Evolutionary conservation across 2,888 invertebrate genomes (phyloP), one percentile per base, ranked within the genome.

Genomic region (Mycalesis mineus): DNA sequence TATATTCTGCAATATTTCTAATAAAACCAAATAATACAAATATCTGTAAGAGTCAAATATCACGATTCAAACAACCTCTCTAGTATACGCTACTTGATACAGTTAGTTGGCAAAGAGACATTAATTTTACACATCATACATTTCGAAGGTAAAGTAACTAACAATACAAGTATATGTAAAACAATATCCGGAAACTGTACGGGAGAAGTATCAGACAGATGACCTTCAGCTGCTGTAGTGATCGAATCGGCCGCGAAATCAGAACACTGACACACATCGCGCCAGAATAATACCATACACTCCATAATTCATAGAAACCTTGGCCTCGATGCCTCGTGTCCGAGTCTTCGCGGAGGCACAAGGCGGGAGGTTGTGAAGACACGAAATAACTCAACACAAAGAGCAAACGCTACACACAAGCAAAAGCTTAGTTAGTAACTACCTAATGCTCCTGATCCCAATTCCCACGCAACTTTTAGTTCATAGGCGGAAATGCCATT

Each of bases 241-340:
- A 68, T 66, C 62, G 81, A 73, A 77, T 76, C 80, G 87, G 77
- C 87, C 87, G 82, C 85, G 84, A 86, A 87, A 85, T 77, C 80
- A 78, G 83, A 84, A 79, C 84, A 79, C 81, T 80, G 82, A 80
- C 84, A 84, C 71, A 87, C 82, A 85, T 84, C 75, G 80, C 75
- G 76, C 75, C 84, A 78, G 83, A 87, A 87, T 88, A 87, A 86
- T 84, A 83, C 86, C 84, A 85, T 87, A 83, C 80, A 82, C 80
- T 88, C 85, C 84, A 88, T 89, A 88, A 88, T 86, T 87, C 88
- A 88, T 82, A 75, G 77, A 75, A 77, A 76, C 88, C 88, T 89
- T 88, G 88, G 84, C 88, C 88, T 75, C 82, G 79, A 82, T 87
- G 74, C 72, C 72, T 71, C 70, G 69, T 71, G 65, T 62, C 60